Evolutionary conservation across 2,797 vertebrate species (phyloP).

Genomic region (Rhinoraja longicauda): DNA sequence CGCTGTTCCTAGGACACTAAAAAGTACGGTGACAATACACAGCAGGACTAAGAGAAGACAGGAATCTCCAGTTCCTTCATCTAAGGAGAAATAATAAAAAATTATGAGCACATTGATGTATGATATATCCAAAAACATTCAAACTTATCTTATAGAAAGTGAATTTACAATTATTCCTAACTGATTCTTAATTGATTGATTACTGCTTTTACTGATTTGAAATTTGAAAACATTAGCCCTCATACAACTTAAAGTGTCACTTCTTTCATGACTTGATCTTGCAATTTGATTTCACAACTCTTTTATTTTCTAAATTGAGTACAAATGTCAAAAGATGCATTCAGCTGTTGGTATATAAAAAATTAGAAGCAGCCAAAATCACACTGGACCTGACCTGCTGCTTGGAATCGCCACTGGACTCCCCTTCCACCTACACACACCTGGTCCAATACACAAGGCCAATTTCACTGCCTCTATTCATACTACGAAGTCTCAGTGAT

Average conservation of each 20-base stretch:
- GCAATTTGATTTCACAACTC: too few relatives aligned
- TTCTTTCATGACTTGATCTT: not conserved
- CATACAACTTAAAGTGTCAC: not conserved
- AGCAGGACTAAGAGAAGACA: slow-evolving; percentile 82
- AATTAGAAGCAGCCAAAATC: too few relatives aligned
- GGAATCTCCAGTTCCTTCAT: slow-evolving; percentile 80
- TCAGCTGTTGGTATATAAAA: too few relatives aligned
- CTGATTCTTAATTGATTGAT: not conserved
- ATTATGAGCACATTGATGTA: not conserved
- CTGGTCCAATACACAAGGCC: too few relatives aligned
- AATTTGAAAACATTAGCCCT: not conserved
- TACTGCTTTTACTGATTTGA: not conserved
- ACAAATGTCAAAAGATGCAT: too few relatives aligned
- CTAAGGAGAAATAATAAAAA: slow-evolving; percentile 54
- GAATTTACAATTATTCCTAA: not conserved
- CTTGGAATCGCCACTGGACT: too few relatives aligned
- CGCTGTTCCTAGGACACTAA: slow-evolving; percentile 85
- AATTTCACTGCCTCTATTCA: too few relatives aligned
- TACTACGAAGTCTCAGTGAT: too few relatives aligned
- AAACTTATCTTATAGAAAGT: too few relatives aligned
- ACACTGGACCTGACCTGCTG: too few relatives aligned
- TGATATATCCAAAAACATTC: not conserved
- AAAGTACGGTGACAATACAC: slow-evolving; percentile 82
- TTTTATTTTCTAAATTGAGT: too few relatives aligned
- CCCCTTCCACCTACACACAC: too few relatives aligned